Evolutionary conservation across 2,797 vertebrate genomes (phyloP).

Genomic region (Anas capensis): DNA sequence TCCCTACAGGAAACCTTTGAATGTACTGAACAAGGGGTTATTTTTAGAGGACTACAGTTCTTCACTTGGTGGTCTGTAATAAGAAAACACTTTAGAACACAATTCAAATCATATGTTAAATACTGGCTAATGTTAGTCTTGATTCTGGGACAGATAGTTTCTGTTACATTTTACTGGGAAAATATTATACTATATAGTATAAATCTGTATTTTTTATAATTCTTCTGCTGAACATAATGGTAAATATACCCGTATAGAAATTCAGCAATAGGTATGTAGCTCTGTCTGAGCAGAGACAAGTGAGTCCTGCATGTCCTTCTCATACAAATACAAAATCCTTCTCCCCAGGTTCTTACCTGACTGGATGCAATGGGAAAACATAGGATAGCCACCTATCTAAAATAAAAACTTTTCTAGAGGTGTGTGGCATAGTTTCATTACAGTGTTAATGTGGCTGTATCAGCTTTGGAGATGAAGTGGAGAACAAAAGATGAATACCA

Average conservation of each 20-base stretch:
- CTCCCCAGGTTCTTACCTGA: neutral
- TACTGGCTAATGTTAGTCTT: neutral
- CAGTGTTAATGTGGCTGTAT: neutral
- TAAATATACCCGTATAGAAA: neutral
- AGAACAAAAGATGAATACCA: neutral
- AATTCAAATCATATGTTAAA: neutral
- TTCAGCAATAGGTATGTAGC: neutral
- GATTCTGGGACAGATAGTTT: neutral
- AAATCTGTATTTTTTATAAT: neutral
- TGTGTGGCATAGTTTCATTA: neutral
- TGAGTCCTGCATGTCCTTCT: neutral
- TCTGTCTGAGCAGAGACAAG: neutral
- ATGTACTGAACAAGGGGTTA: conserved; percentile 59
- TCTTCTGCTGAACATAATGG: neutral
- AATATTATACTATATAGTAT: neutral
- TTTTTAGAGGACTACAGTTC: conserved; percentile 49
- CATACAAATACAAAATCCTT: neutral
- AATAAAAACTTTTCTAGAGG: neutral
- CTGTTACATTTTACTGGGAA: neutral
- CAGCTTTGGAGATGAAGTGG: neutral
- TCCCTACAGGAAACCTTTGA: conserved; percentile 65
- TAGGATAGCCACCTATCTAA: neutral
- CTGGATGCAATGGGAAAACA: neutral
- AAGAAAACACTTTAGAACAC: conserved; percentile 50
- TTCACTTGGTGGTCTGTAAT: conserved; percentile 40